These are phyloP conservation scores for Lysiphlebus fabarum DNA, from an alignment of 1,140 invertebrate genomes.

Conservation along the genomic window DNA sequence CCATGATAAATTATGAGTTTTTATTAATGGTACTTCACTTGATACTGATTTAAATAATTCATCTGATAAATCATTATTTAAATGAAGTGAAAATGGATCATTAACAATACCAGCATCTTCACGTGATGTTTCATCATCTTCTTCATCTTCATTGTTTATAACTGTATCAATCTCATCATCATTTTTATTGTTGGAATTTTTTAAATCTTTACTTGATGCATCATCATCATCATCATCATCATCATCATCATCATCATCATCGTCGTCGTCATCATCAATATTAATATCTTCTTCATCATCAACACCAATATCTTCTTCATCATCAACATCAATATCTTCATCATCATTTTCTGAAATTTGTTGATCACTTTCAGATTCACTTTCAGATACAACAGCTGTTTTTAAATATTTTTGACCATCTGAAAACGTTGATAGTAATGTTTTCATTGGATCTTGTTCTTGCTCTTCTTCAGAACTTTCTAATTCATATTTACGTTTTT, in stretches of 20 bases:
- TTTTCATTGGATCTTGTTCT: constrained; percentile 56
- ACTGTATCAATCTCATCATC: constrained; percentile 29
- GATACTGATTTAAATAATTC: constrained; percentile 59
- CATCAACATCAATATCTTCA: constrained; percentile 16
- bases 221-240: constrained; percentile 36
- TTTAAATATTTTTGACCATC: constrained; percentile 30
- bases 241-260: constrained; percentile 30
- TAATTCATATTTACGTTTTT: constrained; percentile 27
- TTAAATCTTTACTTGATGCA: constrained; percentile 36
- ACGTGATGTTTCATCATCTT: constrained; percentile 40
- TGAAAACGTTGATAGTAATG: constrained; percentile 59
- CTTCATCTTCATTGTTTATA: constrained; percentile 37
- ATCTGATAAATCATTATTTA: constrained; percentile 62
- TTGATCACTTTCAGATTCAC: constrained; percentile 33
- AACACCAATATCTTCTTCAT: constrained; percentile 17
- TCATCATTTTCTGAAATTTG: constrained; percentile 22
- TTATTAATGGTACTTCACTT: constrained; percentile 42
- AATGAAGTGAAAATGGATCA: constrained; percentile 67
- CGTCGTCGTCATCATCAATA: constrained; percentile 32
- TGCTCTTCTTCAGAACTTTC: constrained; percentile 40
- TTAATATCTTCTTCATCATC: constrained; percentile 24
- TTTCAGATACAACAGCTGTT: constrained; percentile 39
- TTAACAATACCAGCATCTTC: constrained; percentile 48
- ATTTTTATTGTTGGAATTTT: constrained; percentile 20
- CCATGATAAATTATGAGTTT: constrained; percentile 56